These are phyloP conservation scores for Chymomyza costata DNA, from an alignment of 1,140 invertebrate genomes.

Conservation along the genomic window DNA sequence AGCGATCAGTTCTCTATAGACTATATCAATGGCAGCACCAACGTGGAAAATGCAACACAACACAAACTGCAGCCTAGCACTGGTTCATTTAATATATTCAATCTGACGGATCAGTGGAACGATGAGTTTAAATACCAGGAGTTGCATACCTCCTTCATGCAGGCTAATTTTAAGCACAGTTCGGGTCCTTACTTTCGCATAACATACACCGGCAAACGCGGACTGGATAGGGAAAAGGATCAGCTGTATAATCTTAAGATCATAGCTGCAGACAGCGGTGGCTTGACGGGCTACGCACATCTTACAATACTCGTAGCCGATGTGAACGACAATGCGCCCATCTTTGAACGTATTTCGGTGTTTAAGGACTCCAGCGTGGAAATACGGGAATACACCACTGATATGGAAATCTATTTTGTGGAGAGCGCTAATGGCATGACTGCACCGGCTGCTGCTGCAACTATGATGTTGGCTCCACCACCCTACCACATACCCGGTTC, in stretches of 20 bases:
- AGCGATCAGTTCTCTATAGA: slow-evolving; percentile 87
- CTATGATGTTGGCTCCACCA: slow-evolving; percentile 52
- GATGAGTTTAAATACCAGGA: slow-evolving; percentile 71
- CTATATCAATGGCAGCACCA: slow-evolving; percentile 38
- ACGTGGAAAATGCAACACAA: slow-evolving; percentile 32
- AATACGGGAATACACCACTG: slow-evolving; percentile 78
- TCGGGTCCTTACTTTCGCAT: slow-evolving; percentile 60
- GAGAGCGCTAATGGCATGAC: slow-evolving; percentile 55
- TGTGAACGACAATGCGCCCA: slow-evolving; percentile 89
- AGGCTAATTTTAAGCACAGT: slow-evolving; percentile 54
- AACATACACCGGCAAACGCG: slow-evolving; percentile 75
- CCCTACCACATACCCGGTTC: slow-evolving; percentile 66
- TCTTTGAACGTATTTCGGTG: slow-evolving; percentile 81
- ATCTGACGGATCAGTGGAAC: slow-evolving; percentile 70
- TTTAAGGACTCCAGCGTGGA: slow-evolving; percentile 81
- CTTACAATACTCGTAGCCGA: slow-evolving; percentile 85
- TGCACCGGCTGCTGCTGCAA: slow-evolving; percentile 52
- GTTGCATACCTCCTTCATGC: slow-evolving; percentile 64
- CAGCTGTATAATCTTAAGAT: slow-evolving; percentile 82
- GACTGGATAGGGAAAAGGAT: slow-evolving; percentile 86
- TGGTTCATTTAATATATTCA: slow-evolving; percentile 62
- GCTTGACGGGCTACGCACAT: slow-evolving; percentile 82
- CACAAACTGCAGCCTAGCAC: slow-evolving; percentile 28
- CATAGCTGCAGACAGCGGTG: slow-evolving; percentile 85
- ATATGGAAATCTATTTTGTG: slow-evolving; percentile 78